Evolutionary conservation across 1,140 invertebrate genomes (phyloP).

Genomic region (Sinella curviseta): DNA sequence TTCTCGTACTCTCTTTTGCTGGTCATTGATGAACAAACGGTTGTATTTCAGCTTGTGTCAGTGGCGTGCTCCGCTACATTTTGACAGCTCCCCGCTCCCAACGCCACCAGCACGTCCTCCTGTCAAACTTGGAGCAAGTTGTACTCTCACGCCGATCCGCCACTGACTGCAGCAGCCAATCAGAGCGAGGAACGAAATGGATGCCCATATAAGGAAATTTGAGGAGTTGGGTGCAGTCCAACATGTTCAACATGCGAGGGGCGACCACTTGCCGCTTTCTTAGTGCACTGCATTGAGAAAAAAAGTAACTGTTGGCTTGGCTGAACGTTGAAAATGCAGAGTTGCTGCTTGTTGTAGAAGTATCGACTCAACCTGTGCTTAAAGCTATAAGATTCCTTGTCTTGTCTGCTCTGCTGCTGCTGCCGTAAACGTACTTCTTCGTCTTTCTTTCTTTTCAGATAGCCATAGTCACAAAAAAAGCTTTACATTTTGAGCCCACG

Average conservation of each 20-base stretch:
- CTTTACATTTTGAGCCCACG: background rate
- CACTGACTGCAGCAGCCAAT: constrained; percentile 1
- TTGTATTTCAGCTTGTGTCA: background rate
- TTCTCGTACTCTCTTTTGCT: background rate
- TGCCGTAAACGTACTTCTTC: too few relatives aligned
- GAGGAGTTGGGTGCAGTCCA: constrained; percentile 22
- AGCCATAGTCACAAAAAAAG: background rate
- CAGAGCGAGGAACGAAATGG: constrained; percentile 5
- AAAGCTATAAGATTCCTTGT: background rate
- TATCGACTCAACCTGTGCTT: background rate
- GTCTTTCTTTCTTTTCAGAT: too few relatives aligned
- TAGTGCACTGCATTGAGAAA: background rate
- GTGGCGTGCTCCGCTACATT: background rate
- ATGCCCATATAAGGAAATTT: constrained; percentile 27
- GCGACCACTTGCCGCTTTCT: constrained; percentile 3
- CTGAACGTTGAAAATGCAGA: too few relatives aligned
- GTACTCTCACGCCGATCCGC: background rate
- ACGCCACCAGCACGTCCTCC: background rate
- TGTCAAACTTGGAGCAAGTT: background rate
- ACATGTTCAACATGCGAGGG: background rate
- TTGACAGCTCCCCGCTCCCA: background rate
- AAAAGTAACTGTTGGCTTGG: background rate
- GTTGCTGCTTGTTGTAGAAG: background rate
- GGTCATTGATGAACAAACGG: constrained; percentile 8
- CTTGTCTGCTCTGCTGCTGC: too few relatives aligned